Evolutionary conservation across 2,888 invertebrate genomes (phyloP).

Genomic region (Dichetophora obliterata): DNA sequence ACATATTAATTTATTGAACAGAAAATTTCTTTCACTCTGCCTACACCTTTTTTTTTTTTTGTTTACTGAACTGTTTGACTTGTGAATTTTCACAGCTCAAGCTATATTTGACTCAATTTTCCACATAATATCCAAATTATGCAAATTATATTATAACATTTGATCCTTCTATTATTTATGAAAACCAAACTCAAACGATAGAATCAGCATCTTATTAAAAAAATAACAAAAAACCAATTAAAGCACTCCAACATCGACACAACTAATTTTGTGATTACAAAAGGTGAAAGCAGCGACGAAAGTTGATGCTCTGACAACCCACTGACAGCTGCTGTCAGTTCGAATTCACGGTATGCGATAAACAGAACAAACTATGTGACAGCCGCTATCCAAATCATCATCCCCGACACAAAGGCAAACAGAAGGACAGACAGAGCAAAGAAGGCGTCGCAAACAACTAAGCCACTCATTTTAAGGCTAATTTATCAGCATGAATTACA

Average conservation of each 20-base stretch:
- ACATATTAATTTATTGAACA: no score
- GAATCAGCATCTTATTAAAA: no score
- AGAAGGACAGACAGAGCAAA: neutral
- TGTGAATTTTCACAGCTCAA: no score
- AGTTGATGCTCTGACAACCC: neutral
- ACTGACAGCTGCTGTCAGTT: slow-evolving; percentile 17
- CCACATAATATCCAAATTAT: no score
- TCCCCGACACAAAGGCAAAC: neutral
- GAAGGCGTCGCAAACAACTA: neutral
- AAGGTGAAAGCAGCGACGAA: neutral
- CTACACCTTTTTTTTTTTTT: no score
- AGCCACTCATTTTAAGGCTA: slow-evolving; percentile 64
- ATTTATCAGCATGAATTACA: slow-evolving; percentile 59
- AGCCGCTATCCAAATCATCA: neutral
- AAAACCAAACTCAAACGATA: no score
- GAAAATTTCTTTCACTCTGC: no score
- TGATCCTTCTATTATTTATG: no score
- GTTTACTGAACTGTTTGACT: no score
- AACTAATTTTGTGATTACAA: neutral
- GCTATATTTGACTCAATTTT: no score
- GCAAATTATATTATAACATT: no score
- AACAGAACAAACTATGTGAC: neutral
- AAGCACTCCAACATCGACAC: neutral
- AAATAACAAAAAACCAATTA: slow-evolving; percentile 1
- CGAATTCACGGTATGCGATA: neutral